Evolutionary conservation across 2,888 invertebrate species (phyloP).

Genomic region (Nomada ruficornis): DNA sequence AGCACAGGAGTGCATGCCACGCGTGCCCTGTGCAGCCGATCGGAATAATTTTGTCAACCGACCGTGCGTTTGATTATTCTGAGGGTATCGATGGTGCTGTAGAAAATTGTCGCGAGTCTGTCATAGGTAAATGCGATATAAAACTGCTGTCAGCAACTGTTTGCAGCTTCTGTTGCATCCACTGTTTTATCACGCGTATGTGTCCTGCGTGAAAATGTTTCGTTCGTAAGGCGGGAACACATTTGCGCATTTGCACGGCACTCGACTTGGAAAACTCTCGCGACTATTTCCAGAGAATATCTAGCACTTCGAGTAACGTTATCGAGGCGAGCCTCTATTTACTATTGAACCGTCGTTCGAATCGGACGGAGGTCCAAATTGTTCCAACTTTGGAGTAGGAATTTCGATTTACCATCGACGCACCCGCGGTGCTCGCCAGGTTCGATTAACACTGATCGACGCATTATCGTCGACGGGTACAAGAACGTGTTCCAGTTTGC

Average conservation of each 20-base stretch:
- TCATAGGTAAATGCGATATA: not conserved
- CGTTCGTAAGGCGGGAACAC: not conserved
- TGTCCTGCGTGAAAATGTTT: not conserved
- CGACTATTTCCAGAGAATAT: not conserved
- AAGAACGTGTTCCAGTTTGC: too few relatives aligned
- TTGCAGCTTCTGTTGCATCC: not conserved
- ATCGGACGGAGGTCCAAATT: too few relatives aligned
- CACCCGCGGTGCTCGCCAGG: too few relatives aligned
- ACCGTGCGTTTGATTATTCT: too few relatives aligned
- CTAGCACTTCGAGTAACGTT: not conserved
- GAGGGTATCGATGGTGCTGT: not conserved
- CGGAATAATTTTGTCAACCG: too few relatives aligned
- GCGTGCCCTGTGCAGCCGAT: too few relatives aligned
- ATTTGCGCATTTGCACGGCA: not conserved
- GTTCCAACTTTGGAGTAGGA: too few relatives aligned
- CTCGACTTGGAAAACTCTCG: not conserved
- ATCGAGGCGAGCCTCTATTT: not conserved
- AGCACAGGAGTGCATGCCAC: too few relatives aligned
- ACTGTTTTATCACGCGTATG: not conserved
- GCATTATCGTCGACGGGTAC: too few relatives aligned
- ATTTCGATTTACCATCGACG: too few relatives aligned
- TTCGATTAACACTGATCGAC: too few relatives aligned
- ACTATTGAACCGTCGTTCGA: not conserved
- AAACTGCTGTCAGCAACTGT: conserved; percentile 4
- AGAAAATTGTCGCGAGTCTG: not conserved